Evolutionary conservation across 2,113 vertebrate species (phyloP), one percentile per base, ranked within the genome.

Genomic region (Corythaixoides concolor): DNA sequence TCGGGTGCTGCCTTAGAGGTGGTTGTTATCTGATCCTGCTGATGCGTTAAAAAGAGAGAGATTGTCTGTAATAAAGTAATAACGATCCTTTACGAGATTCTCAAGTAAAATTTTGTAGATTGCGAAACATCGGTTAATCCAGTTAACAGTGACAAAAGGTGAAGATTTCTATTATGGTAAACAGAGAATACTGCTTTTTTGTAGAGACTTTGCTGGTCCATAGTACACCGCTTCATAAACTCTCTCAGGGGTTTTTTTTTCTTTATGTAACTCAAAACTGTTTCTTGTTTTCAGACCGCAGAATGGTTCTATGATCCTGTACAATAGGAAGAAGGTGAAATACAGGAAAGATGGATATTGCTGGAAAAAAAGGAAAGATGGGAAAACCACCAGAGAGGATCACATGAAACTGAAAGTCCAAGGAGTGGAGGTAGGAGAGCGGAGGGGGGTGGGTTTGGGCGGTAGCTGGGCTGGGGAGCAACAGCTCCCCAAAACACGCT

Each of bases 371-470:
- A 98, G 99, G 98, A 99, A 99, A 99, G 99, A 99, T 5, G 99
- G 99, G 90, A 99, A 99, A 97, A 99, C 99, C 76, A 99, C 99
- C 76, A 96, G 99, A 90, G 99, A 99, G 98, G 99, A 99, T 98
- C 99, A 99, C 98, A 99, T 99, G 99, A 99, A 99, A 89, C 98
- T 99, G 97, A 99, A 99, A 97, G 99, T 99, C 96, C 99, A 99
- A 98, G 99, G 99, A 97, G 99, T 99, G 52, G 99, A 99, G 99
- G 99, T 99, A 98, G 98, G 98, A 97, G 56, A n/a, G 2, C 4
- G 9, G 33, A 0, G 9, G 22, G 22, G 30, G 39, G 9, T 5
- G 55, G 37, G 30, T 47, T 9, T 23, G 66, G 49, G 56, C 4
- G 43, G 6, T 15, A 6, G 22, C 33, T 49, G 76, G 60, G 28